A percentile compares a stretch with the other conserved stretches of the same genome.
phyloP scores from a whole-genome alignment of 2,113 vertebrate species.

The Equus quagga region DNA sequence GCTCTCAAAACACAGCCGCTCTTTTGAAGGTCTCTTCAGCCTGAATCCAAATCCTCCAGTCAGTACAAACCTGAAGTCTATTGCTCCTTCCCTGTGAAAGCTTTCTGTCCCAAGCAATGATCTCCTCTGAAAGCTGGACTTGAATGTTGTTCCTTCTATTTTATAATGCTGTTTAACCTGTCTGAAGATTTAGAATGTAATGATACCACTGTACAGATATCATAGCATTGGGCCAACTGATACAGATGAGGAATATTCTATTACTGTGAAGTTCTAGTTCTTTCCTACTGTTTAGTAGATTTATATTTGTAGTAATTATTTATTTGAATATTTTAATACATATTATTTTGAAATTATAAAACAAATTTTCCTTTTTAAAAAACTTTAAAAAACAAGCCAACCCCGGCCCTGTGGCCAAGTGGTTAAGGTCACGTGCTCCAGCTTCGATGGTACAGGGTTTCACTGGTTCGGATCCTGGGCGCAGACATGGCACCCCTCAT shows the following conservation, averaged over 20 bases:
- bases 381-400: neutral
- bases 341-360: slow-evolving; percentile 27
- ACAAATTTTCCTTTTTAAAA: neutral
- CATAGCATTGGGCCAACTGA: neutral
- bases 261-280: neutral
- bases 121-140: neutral
- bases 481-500: too few relatives aligned
- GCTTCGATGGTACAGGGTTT: too few relatives aligned
- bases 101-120: neutral
- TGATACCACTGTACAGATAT: too few relatives aligned
- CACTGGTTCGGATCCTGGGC: too few relatives aligned
- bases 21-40: neutral
- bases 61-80: neutral
- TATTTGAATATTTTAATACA: neutral
- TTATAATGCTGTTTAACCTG: neutral
- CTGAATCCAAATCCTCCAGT: neutral
- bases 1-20: neutral
- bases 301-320: neutral
- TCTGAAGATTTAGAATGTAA: neutral
- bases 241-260: neutral
- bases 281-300: neutral
- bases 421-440: too few relatives aligned
- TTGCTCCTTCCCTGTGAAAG: neutral
- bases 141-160: neutral
- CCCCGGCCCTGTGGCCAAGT: too few relatives aligned